Conservation (phyloP, 1,140 invertebrate genomes). For the Nasonia longicornis region DNA sequence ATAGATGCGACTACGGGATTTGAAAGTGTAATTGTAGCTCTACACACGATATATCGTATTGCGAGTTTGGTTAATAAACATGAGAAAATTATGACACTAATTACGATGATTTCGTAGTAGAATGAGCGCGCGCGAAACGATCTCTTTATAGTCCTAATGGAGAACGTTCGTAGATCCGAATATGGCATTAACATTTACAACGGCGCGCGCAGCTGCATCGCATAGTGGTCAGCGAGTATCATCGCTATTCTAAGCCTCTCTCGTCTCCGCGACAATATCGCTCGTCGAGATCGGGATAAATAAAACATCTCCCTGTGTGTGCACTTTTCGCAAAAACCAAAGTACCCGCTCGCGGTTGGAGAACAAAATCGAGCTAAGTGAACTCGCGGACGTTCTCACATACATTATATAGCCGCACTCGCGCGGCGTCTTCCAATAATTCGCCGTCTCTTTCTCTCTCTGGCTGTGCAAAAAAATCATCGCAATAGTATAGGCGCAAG, state of each 20-base stretch:
- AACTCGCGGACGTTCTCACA: conserved; percentile 10
- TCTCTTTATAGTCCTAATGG: neutral
- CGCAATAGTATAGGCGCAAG: neutral
- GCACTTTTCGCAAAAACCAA: neutral
- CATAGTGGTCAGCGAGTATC: neutral
- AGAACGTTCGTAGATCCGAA: neutral
- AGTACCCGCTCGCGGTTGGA: neutral
- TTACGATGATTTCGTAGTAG: neutral
- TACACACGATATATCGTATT: neutral
- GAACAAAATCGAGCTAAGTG: neutral
- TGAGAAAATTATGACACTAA: neutral
- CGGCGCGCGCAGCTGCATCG: neutral
- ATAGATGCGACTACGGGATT: neutral
- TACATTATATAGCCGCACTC: conserved; percentile 3
- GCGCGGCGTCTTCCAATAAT: conserved; percentile 5
- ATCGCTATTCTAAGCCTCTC: neutral
- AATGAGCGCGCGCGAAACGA: neutral
- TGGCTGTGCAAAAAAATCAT: neutral
- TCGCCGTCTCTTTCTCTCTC: neutral
- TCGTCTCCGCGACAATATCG: too few relatives aligned
- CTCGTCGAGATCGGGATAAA: too few relatives aligned
- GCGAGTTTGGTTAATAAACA: neutral
- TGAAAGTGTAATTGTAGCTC: neutral
- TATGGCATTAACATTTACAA: neutral
- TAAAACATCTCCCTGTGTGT: neutral